Base-by-base conservation (phyloP, 2,113 vertebrate species). In the Sorex araneus region DNA sequence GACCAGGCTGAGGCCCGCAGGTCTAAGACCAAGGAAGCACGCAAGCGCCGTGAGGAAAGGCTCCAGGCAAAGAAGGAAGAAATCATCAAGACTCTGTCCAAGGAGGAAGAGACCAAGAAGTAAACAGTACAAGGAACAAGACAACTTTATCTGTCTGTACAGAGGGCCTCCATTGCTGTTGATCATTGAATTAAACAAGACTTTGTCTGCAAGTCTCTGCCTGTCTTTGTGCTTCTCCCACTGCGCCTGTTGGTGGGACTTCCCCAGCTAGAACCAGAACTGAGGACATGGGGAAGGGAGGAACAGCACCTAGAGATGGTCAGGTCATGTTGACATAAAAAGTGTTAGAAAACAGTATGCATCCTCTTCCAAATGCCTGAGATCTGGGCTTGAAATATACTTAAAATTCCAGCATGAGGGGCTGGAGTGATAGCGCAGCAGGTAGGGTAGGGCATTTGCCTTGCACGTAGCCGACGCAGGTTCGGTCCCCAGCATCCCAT, bases 61-160 rank as follows among this genome's bases (percentile, higher is more conserved):
- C 98, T 99, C 92, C 98, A 98, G 95, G 99, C 99, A 98, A 99
- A 99, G 98, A 99, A 99, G 96, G 99, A 99, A 92, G 99, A 99
- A 97, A 98, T 99, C 97, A 99, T 99, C 95, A 99, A 99, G 97
- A 99, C 98, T 90, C 95, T 99, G 66, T 99, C 99, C 89, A 99
- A 99, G 98, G 99, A 99, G 97, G 99, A 99, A 70, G 99, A 99
- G 98, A 98, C 98, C 90, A 99, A 99, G 98, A 99, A 99, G 97
- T 99, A 94, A 98, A 87, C 1, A 71, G 45, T 23, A 19, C 18
- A 60, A 60, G 19, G 57, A 60, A 60, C 57, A 60, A 60, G 57
- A 60, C 57, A 60, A 5, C 57, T 60, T 60, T 54, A 36, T 30
- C 11, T 28, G 25, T 73, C 82, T 77, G 87, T 83, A 36, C 85